phyloP scores from a whole-genome alignment of 1,140 invertebrate genomes.

The Drosophila ercepeae region DNA sequence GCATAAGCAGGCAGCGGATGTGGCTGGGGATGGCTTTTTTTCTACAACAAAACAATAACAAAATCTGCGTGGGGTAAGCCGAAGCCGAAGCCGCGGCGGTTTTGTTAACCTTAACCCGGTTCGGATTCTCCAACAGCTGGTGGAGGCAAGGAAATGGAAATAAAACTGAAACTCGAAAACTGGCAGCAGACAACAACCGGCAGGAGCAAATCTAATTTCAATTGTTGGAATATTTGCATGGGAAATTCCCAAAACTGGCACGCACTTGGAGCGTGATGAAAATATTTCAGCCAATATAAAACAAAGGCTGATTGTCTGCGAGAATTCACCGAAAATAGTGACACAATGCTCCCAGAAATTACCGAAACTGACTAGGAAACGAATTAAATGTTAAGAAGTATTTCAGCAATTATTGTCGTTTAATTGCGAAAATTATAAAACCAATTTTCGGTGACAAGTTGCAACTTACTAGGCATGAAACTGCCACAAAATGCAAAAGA shows the following conservation, averaged over 20 bases:
- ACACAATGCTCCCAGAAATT: neutral
- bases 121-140: slow-evolving; percentile 32
- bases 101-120: slow-evolving; percentile 69
- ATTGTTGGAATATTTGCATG: slow-evolving; percentile 68
- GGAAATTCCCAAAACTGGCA: slow-evolving; percentile 51
- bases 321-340: neutral
- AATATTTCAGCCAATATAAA: slow-evolving; percentile 53
- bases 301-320: slow-evolving; percentile 30
- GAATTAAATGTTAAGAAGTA: neutral
- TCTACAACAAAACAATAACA: slow-evolving; percentile 63
- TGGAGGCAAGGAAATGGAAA: neutral
- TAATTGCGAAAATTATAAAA: neutral
- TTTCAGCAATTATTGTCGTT: neutral
- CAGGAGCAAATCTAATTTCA: slow-evolving; percentile 68
- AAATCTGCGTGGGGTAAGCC: slow-evolving; percentile 62
- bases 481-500: slow-evolving; percentile 26
- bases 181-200: neutral
- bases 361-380: neutral
- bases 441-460: too few relatives aligned
- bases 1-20: slow-evolving; percentile 39
- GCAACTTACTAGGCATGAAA: slow-evolving; percentile 10
- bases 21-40: neutral
- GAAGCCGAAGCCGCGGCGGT: slow-evolving; percentile 38
- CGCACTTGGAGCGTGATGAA: slow-evolving; percentile 53
- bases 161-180: neutral